Percentiles rank a stretch among this genome's conserved stretches.
These are phyloP conservation scores for Cydia amplana DNA, from an alignment of 1,140 invertebrate genomes.

Conservation along the genomic window DNA sequence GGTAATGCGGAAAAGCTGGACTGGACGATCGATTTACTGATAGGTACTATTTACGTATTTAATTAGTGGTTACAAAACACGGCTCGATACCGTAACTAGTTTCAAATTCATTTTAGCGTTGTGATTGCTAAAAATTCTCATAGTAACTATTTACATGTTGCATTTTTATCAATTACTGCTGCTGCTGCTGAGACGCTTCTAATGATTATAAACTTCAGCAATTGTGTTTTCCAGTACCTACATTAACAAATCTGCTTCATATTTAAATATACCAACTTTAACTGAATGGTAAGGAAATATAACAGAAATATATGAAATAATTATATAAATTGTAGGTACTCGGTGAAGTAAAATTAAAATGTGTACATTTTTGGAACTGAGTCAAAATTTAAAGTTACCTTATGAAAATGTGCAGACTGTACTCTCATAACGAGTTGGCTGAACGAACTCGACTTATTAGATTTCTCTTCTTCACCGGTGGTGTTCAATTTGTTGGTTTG, in stretches of 20 bases:
- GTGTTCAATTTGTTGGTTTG: conserved; percentile 68
- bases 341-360: neutral
- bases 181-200: no score
- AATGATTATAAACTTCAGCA: no score
- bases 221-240: no score
- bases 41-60: neutral
- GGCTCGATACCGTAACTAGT: neutral
- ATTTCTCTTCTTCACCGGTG: conserved; percentile 71
- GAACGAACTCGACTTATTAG: conserved; percentile 72
- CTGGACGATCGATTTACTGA: neutral
- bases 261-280: no score
- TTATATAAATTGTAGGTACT: neutral
- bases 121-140: neutral
- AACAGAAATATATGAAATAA: neutral
- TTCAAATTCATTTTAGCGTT: neutral
- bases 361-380: neutral
- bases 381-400: conserved; percentile 50
- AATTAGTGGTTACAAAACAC: neutral
- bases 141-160: no score
- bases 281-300: no score
- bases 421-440: conserved; percentile 75
- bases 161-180: no score
- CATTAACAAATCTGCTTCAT: no score
- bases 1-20: neutral
- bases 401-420: conserved; percentile 71